Percentiles rank a stretch among this genome's conserved stretches.
These are phyloP conservation scores for Bombus vancouverensis DNA, from an alignment of 1,140 invertebrate genomes.

Conservation along the genomic window DNA sequence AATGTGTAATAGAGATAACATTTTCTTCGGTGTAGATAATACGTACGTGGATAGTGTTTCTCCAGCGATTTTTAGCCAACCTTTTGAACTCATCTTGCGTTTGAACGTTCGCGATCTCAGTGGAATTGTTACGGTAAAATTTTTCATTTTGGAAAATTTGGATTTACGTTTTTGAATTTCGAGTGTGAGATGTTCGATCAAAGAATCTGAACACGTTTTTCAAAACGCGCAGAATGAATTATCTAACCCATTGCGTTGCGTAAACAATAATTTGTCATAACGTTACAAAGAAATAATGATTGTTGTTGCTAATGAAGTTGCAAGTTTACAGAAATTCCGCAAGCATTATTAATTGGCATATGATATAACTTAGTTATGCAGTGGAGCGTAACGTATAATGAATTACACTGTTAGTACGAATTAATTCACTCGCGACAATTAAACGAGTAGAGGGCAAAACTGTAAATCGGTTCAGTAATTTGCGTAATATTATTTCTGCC, in stretches of 20 bases:
- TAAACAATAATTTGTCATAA: too few species aligned
- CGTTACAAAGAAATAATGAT: neutral
- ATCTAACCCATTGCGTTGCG: too few species aligned
- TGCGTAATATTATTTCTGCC: neutral
- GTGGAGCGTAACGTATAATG: neutral
- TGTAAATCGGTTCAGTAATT: neutral
- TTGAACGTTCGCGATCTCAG: too few species aligned
- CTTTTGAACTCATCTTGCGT: too few species aligned
- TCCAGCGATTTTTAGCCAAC: neutral
- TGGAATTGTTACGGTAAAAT: neutral
- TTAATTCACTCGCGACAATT: slow-evolving; percentile 8
- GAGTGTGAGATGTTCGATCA: too few species aligned
- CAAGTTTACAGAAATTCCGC: neutral
- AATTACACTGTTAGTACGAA: slow-evolving; percentile 8
- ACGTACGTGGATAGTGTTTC: neutral
- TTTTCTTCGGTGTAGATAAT: neutral
- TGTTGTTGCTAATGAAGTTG: neutral
- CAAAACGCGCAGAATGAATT: too few species aligned
- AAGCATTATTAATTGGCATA: neutral
- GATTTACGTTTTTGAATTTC: too few species aligned
- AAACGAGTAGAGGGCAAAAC: neutral
- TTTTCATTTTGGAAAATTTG: neutral
- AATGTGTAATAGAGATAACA: neutral
- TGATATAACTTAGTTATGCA: neutral
- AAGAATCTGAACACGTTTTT: too few species aligned